Percentiles rank a stretch among this genome's conserved stretches.
Conservation (phyloP, 2,113 vertebrate species). For the Irena cyanogastra region DNA sequence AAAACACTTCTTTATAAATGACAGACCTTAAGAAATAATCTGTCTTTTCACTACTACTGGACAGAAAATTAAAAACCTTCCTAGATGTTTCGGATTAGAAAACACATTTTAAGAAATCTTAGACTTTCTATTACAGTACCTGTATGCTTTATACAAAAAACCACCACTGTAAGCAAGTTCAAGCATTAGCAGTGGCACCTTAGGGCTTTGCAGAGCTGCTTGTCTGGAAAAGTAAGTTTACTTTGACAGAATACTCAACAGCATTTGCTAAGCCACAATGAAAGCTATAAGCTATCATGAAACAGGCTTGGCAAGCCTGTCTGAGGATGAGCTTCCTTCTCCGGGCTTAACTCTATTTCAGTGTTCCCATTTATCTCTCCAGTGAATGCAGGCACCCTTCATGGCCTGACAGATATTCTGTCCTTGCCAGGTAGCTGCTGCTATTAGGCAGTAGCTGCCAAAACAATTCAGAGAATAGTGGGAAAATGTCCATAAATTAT, state of each 20-base stretch:
- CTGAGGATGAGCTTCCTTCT: slow-evolving; percentile 22
- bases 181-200: neutral
- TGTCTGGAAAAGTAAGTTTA: slow-evolving; percentile 25
- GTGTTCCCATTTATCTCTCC: slow-evolving; percentile 21
- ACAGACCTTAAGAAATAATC: neutral
- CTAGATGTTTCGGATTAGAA: neutral
- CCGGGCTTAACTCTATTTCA: slow-evolving; percentile 23
- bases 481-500: slow-evolving; percentile 46
- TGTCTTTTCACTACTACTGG: neutral
- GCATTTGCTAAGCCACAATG: neutral
- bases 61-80: neutral
- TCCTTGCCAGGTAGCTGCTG: slow-evolving; percentile 63
- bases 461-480: slow-evolving; percentile 48
- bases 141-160: neutral
- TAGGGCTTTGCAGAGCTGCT: neutral
- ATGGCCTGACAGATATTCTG: slow-evolving; percentile 43
- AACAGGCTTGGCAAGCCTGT: slow-evolving; percentile 29
- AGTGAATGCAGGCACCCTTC: slow-evolving; percentile 11
- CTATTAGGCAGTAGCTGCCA: slow-evolving; percentile 58
- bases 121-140: neutral
- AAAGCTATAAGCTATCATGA: slow-evolving; percentile 24
- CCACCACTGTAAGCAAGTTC: neutral
- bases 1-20: neutral
- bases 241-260: slow-evolving; percentile 43
- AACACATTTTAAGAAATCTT: neutral